Evolutionary conservation across 2,113 vertebrate genomes (phyloP).

Genomic region (Pseudonaja textilis): DNA sequence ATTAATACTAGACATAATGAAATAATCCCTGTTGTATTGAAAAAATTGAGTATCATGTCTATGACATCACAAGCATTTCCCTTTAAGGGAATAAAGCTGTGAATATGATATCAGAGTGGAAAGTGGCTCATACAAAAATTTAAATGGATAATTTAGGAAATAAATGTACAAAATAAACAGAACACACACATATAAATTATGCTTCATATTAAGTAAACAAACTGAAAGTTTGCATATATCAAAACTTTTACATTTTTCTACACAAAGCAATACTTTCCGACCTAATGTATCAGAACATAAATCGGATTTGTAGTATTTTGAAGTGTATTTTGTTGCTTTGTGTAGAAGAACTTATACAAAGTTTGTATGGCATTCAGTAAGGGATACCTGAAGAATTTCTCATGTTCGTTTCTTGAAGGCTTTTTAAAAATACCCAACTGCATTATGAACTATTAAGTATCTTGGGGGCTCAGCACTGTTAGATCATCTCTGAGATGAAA

Average conservation of each 20-base stretch:
- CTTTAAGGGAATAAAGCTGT: constrained; percentile 31
- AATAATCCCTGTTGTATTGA: neutral
- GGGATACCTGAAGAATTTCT: constrained; percentile 24
- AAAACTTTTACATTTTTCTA: constrained; percentile 28
- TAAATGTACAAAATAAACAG: constrained; percentile 19
- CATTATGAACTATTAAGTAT: constrained; percentile 11
- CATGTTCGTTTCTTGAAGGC: constrained; percentile 26
- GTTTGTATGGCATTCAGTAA: constrained; percentile 19
- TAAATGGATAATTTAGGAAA: constrained; percentile 33
- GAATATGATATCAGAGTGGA: constrained; percentile 34
- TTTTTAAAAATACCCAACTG: constrained; percentile 21
- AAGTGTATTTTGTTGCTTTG: neutral
- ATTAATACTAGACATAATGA: neutral
- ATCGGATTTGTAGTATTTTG: constrained; percentile 27
- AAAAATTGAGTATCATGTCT: constrained; percentile 40
- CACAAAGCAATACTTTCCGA: constrained; percentile 17
- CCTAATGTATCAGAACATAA: neutral
- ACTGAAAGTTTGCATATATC: constrained; percentile 20
- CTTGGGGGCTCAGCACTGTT: neutral
- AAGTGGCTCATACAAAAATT: constrained; percentile 2
- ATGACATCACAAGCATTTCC: constrained; percentile 42
- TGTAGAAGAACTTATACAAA: constrained; percentile 1
- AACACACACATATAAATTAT: constrained; percentile 12
- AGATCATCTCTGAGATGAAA: constrained; percentile 40
- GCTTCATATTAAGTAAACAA: constrained; percentile 11